Base-by-base conservation (phyloP, 2,888 invertebrate genomes). In the Leptogaster cylindrica region DNA sequence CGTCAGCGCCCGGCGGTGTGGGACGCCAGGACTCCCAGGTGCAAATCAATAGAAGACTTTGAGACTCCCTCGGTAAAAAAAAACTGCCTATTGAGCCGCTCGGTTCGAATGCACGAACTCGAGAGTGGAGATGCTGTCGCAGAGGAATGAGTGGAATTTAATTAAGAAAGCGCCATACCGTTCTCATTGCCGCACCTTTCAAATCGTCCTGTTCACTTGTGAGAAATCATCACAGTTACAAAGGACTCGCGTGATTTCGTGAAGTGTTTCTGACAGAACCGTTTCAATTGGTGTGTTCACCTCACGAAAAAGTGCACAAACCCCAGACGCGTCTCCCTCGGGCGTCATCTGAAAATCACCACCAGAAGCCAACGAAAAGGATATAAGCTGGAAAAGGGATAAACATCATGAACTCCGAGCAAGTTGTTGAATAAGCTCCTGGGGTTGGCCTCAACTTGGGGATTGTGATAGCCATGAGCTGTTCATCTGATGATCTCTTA, bases 401-500 rank as follows among this genome's bases (percentile, higher is more conserved):
- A 61, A 61, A 44, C 61, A 44, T 27, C 44, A 16, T 8, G 14
- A 44, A 10, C 41, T 44, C 28, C 28, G 14, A 3, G n/a, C 4
- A 44, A 44, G 28, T 28, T 44, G 41, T 61, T 44, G 61, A 61
- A 41, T 44, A 44, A 25, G 16, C 61, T 61, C 41, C 23, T n/a
- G 51, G 28, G 1, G 4, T 14, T 12, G n/a, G 44, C 28, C 25
- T 1, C 1, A 27, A 50, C 33, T 27, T 12, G 44, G 44, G 20
- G 41, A 27, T 58, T 58, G 58, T 41, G 58, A 39, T 58, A 58
- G 41, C 39, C 16, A 41, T 58, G 58, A 52, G 52, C 20, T 61
- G 61, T 61, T 61, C 41, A 61, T 61, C 61, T 61, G 61, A 58
- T 58, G 58, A 61, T 61, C 61, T 44, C 44, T 61, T 16, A 61